Base-by-base conservation (phyloP, 2,797 vertebrate species). In the Bradypodion pumilum region DNA sequence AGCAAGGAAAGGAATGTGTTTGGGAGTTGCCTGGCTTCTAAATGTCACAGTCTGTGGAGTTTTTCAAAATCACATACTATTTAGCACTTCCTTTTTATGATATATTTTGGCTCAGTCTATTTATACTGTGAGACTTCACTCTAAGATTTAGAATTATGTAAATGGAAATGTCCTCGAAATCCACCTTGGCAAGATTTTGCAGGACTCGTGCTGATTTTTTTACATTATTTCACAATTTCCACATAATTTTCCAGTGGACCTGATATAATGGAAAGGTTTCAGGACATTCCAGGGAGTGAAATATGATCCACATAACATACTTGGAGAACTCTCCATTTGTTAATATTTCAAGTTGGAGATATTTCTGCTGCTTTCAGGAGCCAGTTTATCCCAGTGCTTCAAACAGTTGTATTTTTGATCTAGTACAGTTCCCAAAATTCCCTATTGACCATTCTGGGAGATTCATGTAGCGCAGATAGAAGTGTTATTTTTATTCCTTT, bases 181-280 rank as follows among this genome's bases (percentile, higher is more conserved):
- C 60, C 74, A 62, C 74, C 16, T 2, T 70, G 75, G 59, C 79
- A 87, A 86, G 84, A 87, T 29, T 80, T 27, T 62, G 9, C 66
- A 19, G 0, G 35, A 82, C 73, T 86, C 70, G 78, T 40, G 86
- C 15, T 32, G 78, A 76, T 5, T 74, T 80, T 88, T 91, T 1
- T 21, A 29, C 66, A 23, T 32, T 52, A 83, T 83, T 76, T 44
- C 56, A 83, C 32, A 0, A 59, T 86, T 88, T 82, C 23, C 79
- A 19, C 8, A 76, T 19, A 42, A 15, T 86, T 81, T 90, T 91
- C 32, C 75, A 84, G 19, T 78, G 79, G 1, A 37, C 79, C 29
- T 81, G 46, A 85, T 37, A 82, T 84, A 85, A 87, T 81, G 4
- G 81, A 88, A 83, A 25, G 21, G 19, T 87, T 87, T 80, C 78